Conservation (phyloP, 2,797 vertebrate genomes). For the Argya squamiceps region DNA sequence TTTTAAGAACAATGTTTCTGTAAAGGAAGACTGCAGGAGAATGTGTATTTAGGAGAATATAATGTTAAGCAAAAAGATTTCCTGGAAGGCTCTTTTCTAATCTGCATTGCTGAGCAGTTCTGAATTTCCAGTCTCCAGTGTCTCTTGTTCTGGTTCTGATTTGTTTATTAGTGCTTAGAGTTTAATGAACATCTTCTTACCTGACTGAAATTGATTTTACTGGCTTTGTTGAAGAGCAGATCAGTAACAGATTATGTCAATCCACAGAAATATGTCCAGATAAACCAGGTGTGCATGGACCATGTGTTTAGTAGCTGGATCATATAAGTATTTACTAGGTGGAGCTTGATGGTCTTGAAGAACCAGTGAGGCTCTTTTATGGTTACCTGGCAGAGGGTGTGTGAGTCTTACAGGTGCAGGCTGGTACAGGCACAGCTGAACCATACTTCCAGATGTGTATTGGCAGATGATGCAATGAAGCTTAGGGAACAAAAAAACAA, state of each 20-base stretch:
- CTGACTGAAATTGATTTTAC: not conserved
- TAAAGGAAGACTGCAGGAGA: not conserved
- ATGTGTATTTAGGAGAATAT: not conserved
- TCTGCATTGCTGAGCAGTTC: not conserved
- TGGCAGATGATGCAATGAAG: not conserved
- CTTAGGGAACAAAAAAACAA: not conserved
- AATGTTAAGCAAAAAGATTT: not conserved
- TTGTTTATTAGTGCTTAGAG: not conserved
- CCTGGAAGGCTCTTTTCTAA: not conserved
- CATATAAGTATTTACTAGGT: not conserved
- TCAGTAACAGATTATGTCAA: not conserved
- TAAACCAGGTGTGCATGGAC: not conserved
- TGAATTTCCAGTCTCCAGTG: not conserved
- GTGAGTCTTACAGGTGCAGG: not conserved
- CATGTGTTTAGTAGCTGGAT: not conserved
- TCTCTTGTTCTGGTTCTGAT: not conserved
- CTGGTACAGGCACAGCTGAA: not conserved
- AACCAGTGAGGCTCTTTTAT: not conserved
- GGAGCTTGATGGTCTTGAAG: not conserved
- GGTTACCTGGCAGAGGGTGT: not conserved
- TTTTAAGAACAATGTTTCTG: not conserved
- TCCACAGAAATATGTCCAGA: not conserved
- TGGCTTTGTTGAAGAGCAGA: not conserved
- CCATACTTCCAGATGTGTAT: not conserved
- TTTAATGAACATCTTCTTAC: not conserved